Conservation (phyloP, 2,888 invertebrate species). For the Andrena flavipes region DNA sequence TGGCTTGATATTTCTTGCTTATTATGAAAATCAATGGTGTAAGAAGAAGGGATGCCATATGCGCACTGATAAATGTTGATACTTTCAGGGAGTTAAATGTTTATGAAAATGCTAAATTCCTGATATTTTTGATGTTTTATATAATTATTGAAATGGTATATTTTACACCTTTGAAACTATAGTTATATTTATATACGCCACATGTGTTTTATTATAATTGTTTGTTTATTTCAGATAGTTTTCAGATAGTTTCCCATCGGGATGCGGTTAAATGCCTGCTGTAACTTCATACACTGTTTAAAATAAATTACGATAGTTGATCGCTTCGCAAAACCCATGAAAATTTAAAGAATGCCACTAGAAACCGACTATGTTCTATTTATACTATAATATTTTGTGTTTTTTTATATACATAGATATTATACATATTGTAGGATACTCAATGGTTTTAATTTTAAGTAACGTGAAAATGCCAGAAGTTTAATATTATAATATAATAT, state of each 20-base stretch:
- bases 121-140: slow-evolving; percentile 57
- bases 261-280: slow-evolving; percentile 83
- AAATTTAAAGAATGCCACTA: slow-evolving; percentile 67
- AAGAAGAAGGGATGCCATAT: slow-evolving; percentile 74
- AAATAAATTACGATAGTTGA: slow-evolving; percentile 74
- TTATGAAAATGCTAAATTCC: slow-evolving; percentile 59
- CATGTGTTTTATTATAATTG: slow-evolving; percentile 80
- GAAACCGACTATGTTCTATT: slow-evolving; percentile 70
- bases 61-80: slow-evolving; percentile 62
- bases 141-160: slow-evolving; percentile 66
- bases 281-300: slow-evolving; percentile 79
- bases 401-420: slow-evolving; percentile 67
- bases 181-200: slow-evolving; percentile 62
- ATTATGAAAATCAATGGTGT: slow-evolving; percentile 81
- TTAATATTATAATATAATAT: slow-evolving; percentile 70
- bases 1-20: slow-evolving; percentile 63
- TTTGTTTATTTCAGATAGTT: slow-evolving; percentile 85
- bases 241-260: slow-evolving; percentile 84
- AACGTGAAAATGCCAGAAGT: slow-evolving; percentile 67
- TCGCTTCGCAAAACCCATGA: slow-evolving; percentile 73
- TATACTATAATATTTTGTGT: slow-evolving; percentile 69
- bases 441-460: slow-evolving; percentile 75
- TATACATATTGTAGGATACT: slow-evolving; percentile 74
- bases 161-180: slow-evolving; percentile 81
- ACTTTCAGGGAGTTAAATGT: slow-evolving; percentile 68